phyloP scores from a whole-genome alignment of 2,797 vertebrate species.

The Cirrhinus mrigala region DNA sequence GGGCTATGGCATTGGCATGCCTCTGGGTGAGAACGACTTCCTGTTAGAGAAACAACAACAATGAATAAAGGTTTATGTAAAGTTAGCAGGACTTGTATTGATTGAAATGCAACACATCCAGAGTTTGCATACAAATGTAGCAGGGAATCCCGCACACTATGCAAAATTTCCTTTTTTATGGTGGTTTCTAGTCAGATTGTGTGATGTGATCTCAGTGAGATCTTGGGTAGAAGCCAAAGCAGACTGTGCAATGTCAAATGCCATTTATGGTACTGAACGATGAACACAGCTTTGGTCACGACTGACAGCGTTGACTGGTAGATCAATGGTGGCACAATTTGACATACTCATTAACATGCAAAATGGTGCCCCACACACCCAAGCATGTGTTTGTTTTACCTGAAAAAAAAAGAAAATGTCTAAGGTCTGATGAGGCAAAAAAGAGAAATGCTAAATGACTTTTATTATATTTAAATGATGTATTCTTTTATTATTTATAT shows the following conservation, averaged over 20 bases:
- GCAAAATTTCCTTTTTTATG: not conserved
- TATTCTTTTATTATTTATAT: not conserved
- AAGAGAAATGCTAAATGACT: not conserved
- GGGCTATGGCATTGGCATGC: conserved; percentile 99
- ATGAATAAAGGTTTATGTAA: not conserved
- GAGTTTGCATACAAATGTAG: not conserved
- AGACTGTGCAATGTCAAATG: not conserved
- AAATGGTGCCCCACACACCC: not conserved
- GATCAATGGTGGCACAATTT: not conserved
- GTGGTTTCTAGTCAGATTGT: not conserved
- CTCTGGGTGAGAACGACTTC: conserved; percentile 85
- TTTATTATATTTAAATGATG: not conserved
- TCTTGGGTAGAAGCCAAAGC: not conserved
- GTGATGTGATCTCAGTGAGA: not conserved
- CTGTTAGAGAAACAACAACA: not conserved
- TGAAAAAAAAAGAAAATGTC: not conserved
- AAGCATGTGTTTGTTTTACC: not conserved
- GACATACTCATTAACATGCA: not conserved
- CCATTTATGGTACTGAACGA: not conserved
- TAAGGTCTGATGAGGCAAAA: not conserved
- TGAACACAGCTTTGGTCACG: not conserved
- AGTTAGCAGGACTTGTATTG: not conserved
- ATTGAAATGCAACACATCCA: not conserved
- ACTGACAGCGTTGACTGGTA: not conserved
- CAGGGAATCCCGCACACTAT: not conserved